These are phyloP conservation scores for Trachelipus rathkii DNA, from an alignment of 1,140 invertebrate species.

Conservation along the genomic window DNA sequence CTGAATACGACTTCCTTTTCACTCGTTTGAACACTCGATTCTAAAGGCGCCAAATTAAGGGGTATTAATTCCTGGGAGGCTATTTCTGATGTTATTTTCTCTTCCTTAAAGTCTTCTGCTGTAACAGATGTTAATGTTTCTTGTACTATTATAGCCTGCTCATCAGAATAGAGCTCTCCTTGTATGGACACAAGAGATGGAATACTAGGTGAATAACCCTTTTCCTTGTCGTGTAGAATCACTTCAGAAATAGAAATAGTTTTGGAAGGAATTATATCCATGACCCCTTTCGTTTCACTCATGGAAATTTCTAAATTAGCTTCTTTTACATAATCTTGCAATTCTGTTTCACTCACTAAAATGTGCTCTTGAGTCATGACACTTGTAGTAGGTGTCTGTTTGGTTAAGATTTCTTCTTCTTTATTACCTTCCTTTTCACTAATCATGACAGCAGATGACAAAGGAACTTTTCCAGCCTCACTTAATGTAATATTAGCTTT, in stretches of 20 bases:
- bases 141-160: constrained; percentile 33
- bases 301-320: neutral
- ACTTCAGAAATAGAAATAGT: neutral
- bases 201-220: neutral
- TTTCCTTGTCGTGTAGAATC: neutral
- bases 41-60: neutral
- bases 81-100: constrained; percentile 52
- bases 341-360: constrained; percentile 50
- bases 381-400: neutral
- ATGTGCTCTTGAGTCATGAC: constrained; percentile 54
- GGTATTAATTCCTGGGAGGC: constrained; percentile 51
- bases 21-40: neutral
- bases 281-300: neutral
- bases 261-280: neutral
- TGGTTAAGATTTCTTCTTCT: constrained; percentile 47
- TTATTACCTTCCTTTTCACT: constrained; percentile 39
- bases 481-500: constrained; percentile 31
- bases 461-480: constrained; percentile 32
- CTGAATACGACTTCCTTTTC: neutral
- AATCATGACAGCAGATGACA: constrained; percentile 33
- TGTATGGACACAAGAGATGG: neutral
- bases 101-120: constrained; percentile 41
- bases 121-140: constrained; percentile 41
- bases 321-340: constrained; percentile 13
- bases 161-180: neutral